Evolutionary conservation across 2,797 vertebrate species (phyloP).

Genomic region (Gymnoscopelus microlampas): DNA sequence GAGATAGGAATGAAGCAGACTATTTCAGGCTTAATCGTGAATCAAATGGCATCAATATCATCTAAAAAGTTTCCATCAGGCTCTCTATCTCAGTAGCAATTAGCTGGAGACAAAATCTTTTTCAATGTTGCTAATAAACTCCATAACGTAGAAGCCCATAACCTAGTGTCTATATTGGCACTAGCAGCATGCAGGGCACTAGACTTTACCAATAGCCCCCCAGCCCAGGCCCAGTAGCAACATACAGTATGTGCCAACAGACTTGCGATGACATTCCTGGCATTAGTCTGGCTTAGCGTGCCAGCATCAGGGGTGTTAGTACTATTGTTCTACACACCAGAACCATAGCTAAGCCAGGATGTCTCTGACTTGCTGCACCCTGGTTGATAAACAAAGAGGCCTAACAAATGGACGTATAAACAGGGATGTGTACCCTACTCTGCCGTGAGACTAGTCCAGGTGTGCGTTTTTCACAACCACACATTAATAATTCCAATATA

Average conservation of each 20-base stretch:
- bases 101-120: conserved; percentile 13
- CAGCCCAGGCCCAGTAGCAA: conserved; percentile 33
- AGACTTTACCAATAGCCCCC: background rate
- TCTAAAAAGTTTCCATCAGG: background rate
- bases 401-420: background rate
- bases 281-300: conserved; percentile 54
- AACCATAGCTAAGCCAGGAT: conserved; percentile 17
- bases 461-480: too few species aligned
- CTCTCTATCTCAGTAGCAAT: background rate
- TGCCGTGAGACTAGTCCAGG: too few species aligned
- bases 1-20: background rate
- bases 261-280: conserved; percentile 65
- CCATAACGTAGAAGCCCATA: background rate
- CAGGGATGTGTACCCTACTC: background rate
- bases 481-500: too few species aligned
- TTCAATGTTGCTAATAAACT: background rate
- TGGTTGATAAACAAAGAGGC: background rate
- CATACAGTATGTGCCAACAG: conserved; percentile 24
- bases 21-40: background rate
- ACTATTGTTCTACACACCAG: conserved; percentile 43
- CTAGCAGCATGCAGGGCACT: background rate
- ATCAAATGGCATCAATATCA: too few species aligned
- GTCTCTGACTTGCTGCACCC: background rate
- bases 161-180: background rate
- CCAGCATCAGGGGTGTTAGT: conserved; percentile 50